Conservation (phyloP, 2,113 vertebrate genomes). For the Oriolus oriolus region DNA sequence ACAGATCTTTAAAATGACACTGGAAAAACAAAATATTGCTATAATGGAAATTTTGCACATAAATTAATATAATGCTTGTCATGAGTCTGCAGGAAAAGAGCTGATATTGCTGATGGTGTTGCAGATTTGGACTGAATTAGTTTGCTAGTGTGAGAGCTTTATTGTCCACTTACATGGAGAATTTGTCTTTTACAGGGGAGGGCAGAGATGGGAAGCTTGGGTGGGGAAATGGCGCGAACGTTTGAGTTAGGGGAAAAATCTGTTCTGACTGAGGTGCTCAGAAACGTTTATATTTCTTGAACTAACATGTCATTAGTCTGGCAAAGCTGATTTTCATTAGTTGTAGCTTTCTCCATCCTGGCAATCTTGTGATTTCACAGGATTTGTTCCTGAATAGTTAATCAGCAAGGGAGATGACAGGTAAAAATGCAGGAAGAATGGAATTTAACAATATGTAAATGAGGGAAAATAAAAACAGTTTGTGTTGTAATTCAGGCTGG, state of each 20-base stretch:
- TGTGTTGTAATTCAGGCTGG: background rate
- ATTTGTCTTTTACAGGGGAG: background rate
- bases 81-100: background rate
- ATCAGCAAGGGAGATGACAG: background rate
- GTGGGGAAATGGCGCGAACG: background rate
- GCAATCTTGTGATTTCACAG: background rate
- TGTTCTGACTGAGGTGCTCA: background rate
- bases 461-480: background rate
- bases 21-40: background rate
- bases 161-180: background rate
- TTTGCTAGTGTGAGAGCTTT: background rate
- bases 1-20: background rate
- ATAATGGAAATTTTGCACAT: background rate
- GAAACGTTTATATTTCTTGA: background rate
- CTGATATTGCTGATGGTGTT: background rate
- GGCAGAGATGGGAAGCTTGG: background rate
- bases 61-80: background rate
- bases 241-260: background rate
- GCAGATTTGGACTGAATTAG: background rate
- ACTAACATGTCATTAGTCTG: background rate
- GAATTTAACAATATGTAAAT: background rate
- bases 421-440: background rate
- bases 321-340: background rate
- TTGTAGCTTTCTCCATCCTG: background rate
- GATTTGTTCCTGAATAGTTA: background rate